Evolutionary conservation across 2,888 invertebrate genomes (phyloP).

Genomic region (Calameuta pallipes): DNA sequence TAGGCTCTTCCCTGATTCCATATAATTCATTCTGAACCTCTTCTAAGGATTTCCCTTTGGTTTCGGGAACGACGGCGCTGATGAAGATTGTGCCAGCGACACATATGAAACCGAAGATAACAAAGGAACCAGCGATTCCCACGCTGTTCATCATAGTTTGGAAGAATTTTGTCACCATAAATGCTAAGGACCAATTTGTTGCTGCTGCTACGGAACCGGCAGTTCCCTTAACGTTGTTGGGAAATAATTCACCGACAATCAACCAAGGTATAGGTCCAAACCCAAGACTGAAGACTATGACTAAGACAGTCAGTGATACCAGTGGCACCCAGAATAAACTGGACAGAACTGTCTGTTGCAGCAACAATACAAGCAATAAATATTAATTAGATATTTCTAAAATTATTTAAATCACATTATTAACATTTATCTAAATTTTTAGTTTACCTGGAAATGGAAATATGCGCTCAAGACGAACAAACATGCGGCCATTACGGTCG

Average conservation of each 20-base stretch:
- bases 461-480: slow-evolving; percentile 69
- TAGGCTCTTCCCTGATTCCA: neutral
- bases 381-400: neutral
- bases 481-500: slow-evolving; percentile 77
- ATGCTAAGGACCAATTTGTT: slow-evolving; percentile 78
- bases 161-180: slow-evolving; percentile 74
- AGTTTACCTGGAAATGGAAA: slow-evolving; percentile 58
- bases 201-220: slow-evolving; percentile 78
- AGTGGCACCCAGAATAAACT: slow-evolving; percentile 69
- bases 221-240: slow-evolving; percentile 72
- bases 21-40: slow-evolving; percentile 34
- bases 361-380: neutral
- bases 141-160: slow-evolving; percentile 70
- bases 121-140: slow-evolving; percentile 74
- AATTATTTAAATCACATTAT: slow-evolving; percentile 1
- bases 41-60: slow-evolving; percentile 36
- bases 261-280: slow-evolving; percentile 81
- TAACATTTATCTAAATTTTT: neutral
- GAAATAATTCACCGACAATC: slow-evolving; percentile 76
- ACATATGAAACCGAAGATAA: slow-evolving; percentile 74
- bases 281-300: slow-evolving; percentile 74
- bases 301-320: slow-evolving; percentile 69
- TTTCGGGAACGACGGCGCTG: slow-evolving; percentile 73
- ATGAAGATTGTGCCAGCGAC: slow-evolving; percentile 74
- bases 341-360: slow-evolving; percentile 26